Percentiles rank a stretch among this genome's conserved stretches.
phyloP scores from a whole-genome alignment of 2,113 vertebrate genomes.

The Hydrolagus affinis region DNA sequence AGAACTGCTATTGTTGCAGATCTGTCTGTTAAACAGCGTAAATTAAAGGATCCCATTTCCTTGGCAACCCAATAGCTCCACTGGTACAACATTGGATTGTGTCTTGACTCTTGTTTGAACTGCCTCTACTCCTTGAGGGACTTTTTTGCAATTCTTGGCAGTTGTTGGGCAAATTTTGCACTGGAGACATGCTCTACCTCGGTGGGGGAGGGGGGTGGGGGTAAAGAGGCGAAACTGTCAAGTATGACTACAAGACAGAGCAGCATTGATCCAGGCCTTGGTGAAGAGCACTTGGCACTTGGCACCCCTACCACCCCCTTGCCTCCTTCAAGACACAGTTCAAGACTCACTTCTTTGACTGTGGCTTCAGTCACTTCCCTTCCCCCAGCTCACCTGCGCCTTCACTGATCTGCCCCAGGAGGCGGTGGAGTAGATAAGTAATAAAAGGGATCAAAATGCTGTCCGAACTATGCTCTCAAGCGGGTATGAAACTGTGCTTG shows the following conservation, averaged over 20 bases:
- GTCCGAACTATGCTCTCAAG: background rate
- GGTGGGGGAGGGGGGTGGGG: too few relatives aligned
- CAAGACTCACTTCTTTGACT: too few relatives aligned
- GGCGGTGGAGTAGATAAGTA: too few relatives aligned
- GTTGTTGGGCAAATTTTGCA: background rate
- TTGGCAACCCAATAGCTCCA: background rate
- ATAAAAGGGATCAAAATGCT: too few relatives aligned
- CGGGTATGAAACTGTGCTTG: background rate
- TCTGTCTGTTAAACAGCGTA: background rate
- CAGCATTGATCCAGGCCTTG: too few relatives aligned
- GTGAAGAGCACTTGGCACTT: too few relatives aligned
- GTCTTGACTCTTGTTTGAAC: background rate
- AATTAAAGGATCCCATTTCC: background rate
- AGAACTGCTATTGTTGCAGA: background rate
- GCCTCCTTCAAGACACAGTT: too few relatives aligned
- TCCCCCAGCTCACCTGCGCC: too few relatives aligned
- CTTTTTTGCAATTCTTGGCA: background rate
- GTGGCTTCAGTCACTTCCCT: too few relatives aligned
- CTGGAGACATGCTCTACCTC: background rate
- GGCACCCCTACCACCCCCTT: too few relatives aligned
- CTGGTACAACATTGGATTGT: background rate
- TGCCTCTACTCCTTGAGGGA: background rate
- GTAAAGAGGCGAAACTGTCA: background rate
- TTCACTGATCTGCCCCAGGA: too few relatives aligned
- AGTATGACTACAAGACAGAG: background rate